Evolutionary conservation across 1,140 invertebrate genomes (phyloP).

Genomic region (Drosophila rhopaloa): DNA sequence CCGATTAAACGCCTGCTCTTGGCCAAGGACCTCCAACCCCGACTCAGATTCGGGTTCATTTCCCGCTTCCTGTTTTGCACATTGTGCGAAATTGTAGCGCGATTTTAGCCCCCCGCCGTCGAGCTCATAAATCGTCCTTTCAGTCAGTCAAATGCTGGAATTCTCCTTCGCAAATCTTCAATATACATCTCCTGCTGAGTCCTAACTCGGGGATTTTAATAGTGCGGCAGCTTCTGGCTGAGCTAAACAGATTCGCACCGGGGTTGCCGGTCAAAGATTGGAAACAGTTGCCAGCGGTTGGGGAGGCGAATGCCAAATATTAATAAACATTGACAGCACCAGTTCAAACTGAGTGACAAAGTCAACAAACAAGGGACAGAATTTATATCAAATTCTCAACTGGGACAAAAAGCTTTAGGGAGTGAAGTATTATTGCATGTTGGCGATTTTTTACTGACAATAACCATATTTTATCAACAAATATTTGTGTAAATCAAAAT

Average conservation of each 20-base stretch:
- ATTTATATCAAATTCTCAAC: background rate
- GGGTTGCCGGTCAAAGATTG: slow-evolving; percentile 36
- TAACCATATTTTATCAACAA: no score
- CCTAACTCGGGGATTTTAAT: slow-evolving; percentile 42
- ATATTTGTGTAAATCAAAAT: no score
- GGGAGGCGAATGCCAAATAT: slow-evolving; percentile 31
- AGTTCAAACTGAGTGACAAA: slow-evolving; percentile 37
- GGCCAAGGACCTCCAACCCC: slow-evolving; percentile 22
- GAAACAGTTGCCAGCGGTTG: slow-evolving; percentile 31
- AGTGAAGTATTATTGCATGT: no score
- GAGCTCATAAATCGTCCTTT: slow-evolving; percentile 70
- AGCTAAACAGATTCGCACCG: slow-evolving; percentile 29
- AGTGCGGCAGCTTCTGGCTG: slow-evolving; percentile 28
- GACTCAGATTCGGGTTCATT: slow-evolving; percentile 8
- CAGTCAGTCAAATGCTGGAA: slow-evolving; percentile 59
- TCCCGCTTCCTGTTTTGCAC: slow-evolving; percentile 43
- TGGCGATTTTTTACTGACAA: no score
- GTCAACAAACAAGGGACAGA: background rate
- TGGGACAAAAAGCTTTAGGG: background rate
- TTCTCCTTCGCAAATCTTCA: slow-evolving; percentile 14
- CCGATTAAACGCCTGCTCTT: slow-evolving; percentile 69
- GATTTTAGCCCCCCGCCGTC: slow-evolving; percentile 40
- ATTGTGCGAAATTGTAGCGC: slow-evolving; percentile 66
- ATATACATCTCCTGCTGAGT: slow-evolving; percentile 23
- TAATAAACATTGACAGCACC: slow-evolving; percentile 58